Conservation (phyloP, 2,888 invertebrate genomes). For the Cephalotes varians region DNA sequence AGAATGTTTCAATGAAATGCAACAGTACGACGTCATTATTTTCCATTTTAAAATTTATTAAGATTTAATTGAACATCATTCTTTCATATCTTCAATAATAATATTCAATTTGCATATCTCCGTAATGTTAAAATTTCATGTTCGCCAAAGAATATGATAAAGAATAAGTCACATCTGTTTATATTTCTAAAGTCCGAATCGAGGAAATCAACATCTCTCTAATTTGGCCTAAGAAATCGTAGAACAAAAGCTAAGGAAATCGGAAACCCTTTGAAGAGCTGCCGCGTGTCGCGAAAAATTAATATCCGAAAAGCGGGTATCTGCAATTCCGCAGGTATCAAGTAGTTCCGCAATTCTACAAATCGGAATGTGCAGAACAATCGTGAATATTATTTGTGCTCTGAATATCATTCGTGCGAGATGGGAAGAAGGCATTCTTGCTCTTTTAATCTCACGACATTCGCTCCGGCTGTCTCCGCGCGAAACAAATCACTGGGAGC, state of each 20-base stretch:
- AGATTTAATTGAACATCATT: not conserved
- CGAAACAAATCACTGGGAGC: conserved; percentile 61
- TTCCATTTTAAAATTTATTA: not conserved
- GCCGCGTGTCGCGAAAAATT: conserved; percentile 5
- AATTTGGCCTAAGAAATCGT: not conserved
- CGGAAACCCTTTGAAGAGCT: not conserved
- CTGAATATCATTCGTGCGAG: too few relatives aligned
- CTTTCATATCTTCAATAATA: not conserved
- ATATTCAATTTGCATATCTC: not conserved
- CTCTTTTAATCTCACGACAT: conserved; percentile 62
- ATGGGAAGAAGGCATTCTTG: conserved; percentile 39
- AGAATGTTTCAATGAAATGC: not conserved
- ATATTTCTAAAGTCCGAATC: not conserved
- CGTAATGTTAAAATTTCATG: not conserved
- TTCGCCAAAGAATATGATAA: not conserved
- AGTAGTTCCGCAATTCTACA: not conserved
- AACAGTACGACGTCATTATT: not conserved
- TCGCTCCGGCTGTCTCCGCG: conserved; percentile 39
- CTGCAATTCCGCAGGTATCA: too few relatives aligned
- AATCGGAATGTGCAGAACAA: conserved; percentile 42
- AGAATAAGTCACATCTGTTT: not conserved
- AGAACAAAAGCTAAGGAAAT: conserved; percentile 3
- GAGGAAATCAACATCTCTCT: not conserved
- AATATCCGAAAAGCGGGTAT: conserved; percentile 31
- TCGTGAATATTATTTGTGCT: conserved; percentile 28